phyloP scores from a whole-genome alignment of 2,113 vertebrate genomes.

The Hippocampus comes region DNA sequence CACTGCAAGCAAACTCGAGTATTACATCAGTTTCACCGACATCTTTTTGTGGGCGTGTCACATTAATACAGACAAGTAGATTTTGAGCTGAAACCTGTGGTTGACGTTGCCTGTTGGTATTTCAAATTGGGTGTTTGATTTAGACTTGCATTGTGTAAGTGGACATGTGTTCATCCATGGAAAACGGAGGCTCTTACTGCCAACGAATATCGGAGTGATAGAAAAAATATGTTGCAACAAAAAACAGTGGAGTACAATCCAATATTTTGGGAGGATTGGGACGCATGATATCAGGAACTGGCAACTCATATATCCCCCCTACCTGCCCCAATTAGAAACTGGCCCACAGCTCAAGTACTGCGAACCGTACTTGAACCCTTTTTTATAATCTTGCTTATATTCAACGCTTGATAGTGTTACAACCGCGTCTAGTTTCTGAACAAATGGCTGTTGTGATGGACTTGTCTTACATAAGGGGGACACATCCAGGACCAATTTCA shows the following conservation, averaged over 20 bases:
- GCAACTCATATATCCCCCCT: too few relatives aligned
- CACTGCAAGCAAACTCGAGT: constrained; percentile 9
- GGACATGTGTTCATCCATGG: too few relatives aligned
- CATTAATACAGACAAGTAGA: constrained; percentile 28
- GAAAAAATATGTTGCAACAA: neutral
- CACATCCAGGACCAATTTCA: too few relatives aligned
- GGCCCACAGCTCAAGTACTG: too few relatives aligned
- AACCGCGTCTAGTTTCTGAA: too few relatives aligned
- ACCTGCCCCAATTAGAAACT: too few relatives aligned
- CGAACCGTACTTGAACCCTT: too few relatives aligned
- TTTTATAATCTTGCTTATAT: too few relatives aligned
- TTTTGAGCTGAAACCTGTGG: constrained; percentile 26
- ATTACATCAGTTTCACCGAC: constrained; percentile 10
- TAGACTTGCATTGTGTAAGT: neutral
- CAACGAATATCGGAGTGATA: neutral
- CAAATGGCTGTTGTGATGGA: too few relatives aligned
- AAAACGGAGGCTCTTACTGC: neutral
- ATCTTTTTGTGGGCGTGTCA: constrained; percentile 43
- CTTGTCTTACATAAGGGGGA: too few relatives aligned
- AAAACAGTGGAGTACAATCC: neutral
- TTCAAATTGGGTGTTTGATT: neutral
- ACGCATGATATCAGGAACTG: too few relatives aligned
- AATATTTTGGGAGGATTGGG: neutral
- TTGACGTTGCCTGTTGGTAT: constrained; percentile 4
- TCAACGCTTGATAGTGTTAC: too few relatives aligned